Evolutionary conservation across 1,140 invertebrate species (phyloP), one percentile per base, ranked within the genome.

Genomic region (Ectropis grisescens): DNA sequence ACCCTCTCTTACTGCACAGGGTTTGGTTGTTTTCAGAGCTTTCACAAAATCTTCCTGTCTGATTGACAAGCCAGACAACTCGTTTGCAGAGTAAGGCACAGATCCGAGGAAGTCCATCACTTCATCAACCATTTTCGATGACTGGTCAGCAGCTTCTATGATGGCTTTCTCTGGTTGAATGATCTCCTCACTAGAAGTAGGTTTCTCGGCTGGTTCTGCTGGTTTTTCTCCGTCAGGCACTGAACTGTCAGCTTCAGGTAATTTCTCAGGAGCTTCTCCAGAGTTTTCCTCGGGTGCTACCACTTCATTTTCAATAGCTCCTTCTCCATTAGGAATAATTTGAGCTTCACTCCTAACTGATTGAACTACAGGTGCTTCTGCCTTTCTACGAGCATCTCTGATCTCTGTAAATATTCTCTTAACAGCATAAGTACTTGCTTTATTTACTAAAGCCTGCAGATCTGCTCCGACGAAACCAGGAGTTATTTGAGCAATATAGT

Each of bases 401-500:
- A 82, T 61, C 38, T 69, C 58, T 40, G 47, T 39, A 58, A 81
- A 82, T 31, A 79, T 74, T 45, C 70, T 68, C 48, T 95, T 91
- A 0, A 97, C 89, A 13, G 96, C 95, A 47, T 88, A 86, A 65
- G 94, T 91, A 3, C 93, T 92, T 14, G 96, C 93, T 82, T 97
- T 93, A 45, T 91, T 87, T 1, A 92, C 89, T 16, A 98, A 80
- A 0, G 94, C 91, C 57, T 91, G 87, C 13, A 99, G 84, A 87
- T 99, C 98, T 7, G 95, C 96, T 11, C 96, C 97, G 19, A 98
- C 96, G 86, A 92, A 99, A n/a, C 97, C 97, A 5, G 97, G 97
- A 16, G 95, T 98, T 12, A 91, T 81, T 50, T 90, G 87, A 13
- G 95, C 94, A 28, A 99, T 79, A 19, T 82, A 74, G 40, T 86